Evolutionary conservation across 2,888 invertebrate species (phyloP).

Genomic region (Tipula lateralis): DNA sequence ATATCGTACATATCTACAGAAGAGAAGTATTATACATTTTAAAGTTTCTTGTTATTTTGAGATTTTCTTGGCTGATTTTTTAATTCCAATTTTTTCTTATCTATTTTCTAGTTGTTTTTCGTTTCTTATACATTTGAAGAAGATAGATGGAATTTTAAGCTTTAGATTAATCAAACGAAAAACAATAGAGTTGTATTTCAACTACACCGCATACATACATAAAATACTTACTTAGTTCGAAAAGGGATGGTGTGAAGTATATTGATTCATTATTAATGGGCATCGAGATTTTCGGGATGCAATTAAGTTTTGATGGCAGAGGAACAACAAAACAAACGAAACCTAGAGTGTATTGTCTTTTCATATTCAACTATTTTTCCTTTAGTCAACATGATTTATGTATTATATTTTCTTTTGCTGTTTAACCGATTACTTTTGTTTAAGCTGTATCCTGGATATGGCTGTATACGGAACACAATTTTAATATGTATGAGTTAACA

Average conservation of each 20-base stretch:
- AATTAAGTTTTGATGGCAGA: background rate
- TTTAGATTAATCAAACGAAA: background rate
- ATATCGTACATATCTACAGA: background rate
- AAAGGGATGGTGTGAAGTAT: background rate
- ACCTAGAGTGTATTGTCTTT: no score
- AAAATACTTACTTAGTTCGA: background rate
- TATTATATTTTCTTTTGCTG: background rate
- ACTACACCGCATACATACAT: no score
- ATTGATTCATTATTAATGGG: background rate
- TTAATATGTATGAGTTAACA: background rate
- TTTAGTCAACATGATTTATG: background rate
- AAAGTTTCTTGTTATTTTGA: background rate
- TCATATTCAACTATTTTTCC: background rate
- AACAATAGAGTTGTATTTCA: background rate
- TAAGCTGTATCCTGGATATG: background rate
- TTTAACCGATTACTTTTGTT: background rate
- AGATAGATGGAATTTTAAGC: background rate
- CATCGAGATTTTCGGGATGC: background rate
- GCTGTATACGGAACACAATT: background rate
- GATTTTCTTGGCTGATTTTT: background rate
- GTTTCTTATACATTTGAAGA: background rate
- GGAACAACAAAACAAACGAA: no score
- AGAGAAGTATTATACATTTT: background rate
- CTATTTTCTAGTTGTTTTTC: background rate
- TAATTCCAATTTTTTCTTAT: background rate